Base-by-base conservation (phyloP, 2,797 vertebrate species). In the Dendrocincla tyrannina region DNA sequence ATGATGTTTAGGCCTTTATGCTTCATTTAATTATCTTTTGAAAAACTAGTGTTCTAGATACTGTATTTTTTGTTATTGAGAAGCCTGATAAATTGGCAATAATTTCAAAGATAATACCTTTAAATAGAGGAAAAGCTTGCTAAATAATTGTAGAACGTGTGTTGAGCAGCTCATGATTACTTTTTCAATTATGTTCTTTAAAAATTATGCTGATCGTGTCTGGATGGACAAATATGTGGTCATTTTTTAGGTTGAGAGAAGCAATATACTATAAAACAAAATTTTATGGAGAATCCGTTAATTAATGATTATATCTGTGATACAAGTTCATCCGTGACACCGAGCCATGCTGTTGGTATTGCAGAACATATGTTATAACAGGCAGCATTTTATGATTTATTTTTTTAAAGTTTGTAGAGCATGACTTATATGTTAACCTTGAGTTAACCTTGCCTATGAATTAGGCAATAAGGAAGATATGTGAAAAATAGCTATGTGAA, bases 401-500 rank as follows among this genome's bases (percentile, higher is more conserved):
- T 90, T 95, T 80, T 63, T n/a, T 41, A 73, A 91, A 86, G 41
- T 82, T 96, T 14, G 27, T 87, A 83, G 46, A 88, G 20, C 62
- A 37, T 85, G 44, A 87, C 53, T 85, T 95, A 17, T 1, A 41
- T 50, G 22, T 64, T 90, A 91, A 72, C 66, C 32, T 79, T 91
- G 30, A 55, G 19, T 62, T 91, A 92, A 66, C 58, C 28, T 81
- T 91, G 30, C 11, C 35, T 91, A 18, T 8, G 30, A 91, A 33
- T 35, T 63, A 35, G n/a, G 24, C 80, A 91, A 84, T 37, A 17
- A 83, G 8, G 25, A 94, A 58, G 30, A 58, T 92, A 41, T 44
- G 58, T 95, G 39, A 37, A 91, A 96, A 95, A 91, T 35, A 68
- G 23, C 39, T 92, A 59, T 41, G 17, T 32, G 84, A 74, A 94